Conservation (phyloP, 2,888 invertebrate species). For the Drosophila merina region DNA sequence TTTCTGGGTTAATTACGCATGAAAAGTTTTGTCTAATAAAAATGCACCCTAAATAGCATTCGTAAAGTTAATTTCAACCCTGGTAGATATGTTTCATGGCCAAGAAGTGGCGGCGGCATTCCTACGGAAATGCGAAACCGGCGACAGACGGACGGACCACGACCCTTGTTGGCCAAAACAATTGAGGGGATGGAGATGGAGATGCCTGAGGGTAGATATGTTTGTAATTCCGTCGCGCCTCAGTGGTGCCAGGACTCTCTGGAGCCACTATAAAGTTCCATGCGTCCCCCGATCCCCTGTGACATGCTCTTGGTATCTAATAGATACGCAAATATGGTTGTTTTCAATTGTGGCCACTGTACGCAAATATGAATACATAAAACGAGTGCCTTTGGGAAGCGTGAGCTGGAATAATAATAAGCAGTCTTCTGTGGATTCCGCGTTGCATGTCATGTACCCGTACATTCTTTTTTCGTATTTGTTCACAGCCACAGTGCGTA, state of each 20-base stretch:
- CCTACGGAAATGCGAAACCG: constrained; percentile 36
- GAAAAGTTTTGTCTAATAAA: constrained; percentile 14
- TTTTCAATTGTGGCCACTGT: constrained; percentile 33
- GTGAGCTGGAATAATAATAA: constrained; percentile 39
- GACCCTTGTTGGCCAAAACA: constrained; percentile 29
- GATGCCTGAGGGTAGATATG: constrained; percentile 29
- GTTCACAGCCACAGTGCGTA: constrained; percentile 23
- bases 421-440: constrained; percentile 26
- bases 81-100: constrained; percentile 14
- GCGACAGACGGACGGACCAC: constrained; percentile 32
- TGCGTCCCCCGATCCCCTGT: not conserved
- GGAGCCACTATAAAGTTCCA: constrained; percentile 30
- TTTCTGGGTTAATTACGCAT: constrained; percentile 26
- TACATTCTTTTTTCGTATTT: not conserved
- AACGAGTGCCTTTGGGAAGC: constrained; percentile 24
- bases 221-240: constrained; percentile 49
- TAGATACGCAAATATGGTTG: constrained; percentile 27
- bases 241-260: constrained; percentile 53
- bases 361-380: constrained; percentile 21
- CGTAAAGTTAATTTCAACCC: constrained; percentile 25
- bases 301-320: constrained; percentile 12
- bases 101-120: constrained; percentile 27
- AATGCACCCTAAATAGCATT: constrained; percentile 30
- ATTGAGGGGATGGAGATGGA: constrained; percentile 1
- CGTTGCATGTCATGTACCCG: constrained; percentile 36